Percentiles rank a stretch among this genome's conserved stretches.
Evolutionary conservation across 2,888 invertebrate genomes (phyloP).

Genomic region (Andrena camellia): DNA sequence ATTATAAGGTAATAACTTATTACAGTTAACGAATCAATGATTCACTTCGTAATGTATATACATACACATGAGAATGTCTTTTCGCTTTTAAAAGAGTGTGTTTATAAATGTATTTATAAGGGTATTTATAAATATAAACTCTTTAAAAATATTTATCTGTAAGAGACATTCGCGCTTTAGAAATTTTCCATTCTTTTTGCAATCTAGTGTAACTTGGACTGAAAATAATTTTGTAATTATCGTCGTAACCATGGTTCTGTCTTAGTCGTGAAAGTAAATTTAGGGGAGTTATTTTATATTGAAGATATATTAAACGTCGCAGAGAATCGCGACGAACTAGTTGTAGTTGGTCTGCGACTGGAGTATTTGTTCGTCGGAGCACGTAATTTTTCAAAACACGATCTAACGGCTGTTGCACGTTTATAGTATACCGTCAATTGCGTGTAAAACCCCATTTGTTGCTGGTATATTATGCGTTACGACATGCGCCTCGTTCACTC

Average conservation of each 20-base stretch:
- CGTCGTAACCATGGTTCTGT: background rate
- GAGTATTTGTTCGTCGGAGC: background rate
- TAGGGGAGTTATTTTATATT: background rate
- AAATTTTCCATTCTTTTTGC: background rate
- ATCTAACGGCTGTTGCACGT: background rate
- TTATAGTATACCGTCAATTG: constrained; percentile 90
- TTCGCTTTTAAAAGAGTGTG: background rate
- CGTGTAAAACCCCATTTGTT: constrained; percentile 95
- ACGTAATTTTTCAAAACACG: constrained; percentile 6
- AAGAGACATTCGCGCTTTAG: no score
- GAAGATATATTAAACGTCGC: background rate
- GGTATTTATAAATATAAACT: no score
- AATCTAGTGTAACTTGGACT: background rate
- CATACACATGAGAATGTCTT: background rate
- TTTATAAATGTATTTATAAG: background rate
- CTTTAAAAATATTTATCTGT: no score
- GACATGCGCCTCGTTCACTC: constrained; percentile 93
- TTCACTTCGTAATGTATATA: constrained; percentile 5
- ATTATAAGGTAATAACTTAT: constrained; percentile 2
- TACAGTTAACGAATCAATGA: background rate
- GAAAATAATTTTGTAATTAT: background rate
- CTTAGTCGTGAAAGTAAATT: background rate
- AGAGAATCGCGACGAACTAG: background rate
- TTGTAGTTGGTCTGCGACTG: constrained; percentile 5
- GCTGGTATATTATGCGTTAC: constrained; percentile 94